Evolutionary conservation across 2,888 invertebrate genomes (phyloP).

Genomic region (Epistrophe grossulariae): DNA sequence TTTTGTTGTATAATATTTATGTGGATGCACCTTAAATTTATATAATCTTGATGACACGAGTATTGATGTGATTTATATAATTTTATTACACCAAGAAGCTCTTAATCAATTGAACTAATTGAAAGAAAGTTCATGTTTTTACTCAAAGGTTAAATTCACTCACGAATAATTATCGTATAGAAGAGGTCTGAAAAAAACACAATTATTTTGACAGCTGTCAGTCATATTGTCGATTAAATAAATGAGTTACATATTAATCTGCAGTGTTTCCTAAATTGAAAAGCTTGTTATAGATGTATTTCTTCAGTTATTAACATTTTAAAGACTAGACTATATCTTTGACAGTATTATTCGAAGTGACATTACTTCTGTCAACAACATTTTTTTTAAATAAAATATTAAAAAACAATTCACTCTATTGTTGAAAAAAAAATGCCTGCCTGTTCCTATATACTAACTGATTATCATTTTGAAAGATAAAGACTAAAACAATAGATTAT

Average conservation of each 20-base stretch:
- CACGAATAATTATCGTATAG: not conserved
- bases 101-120: not conserved
- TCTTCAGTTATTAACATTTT: no score
- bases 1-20: not conserved
- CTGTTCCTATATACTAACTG: conserved; percentile 1
- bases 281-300: no score
- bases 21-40: not conserved
- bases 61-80: not conserved
- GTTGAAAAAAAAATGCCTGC: not conserved
- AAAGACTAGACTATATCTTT: no score
- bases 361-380: no score
- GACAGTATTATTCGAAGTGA: no score
- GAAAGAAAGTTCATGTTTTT: not conserved
- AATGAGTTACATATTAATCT: no score
- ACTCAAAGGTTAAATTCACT: not conserved
- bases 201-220: no score
- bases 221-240: no score
- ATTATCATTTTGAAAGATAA: not conserved
- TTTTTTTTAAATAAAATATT: no score
- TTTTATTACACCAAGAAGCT: not conserved
- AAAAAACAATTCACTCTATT: not conserved
- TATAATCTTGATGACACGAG: not conserved
- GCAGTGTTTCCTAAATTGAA: no score
- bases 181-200: no score
- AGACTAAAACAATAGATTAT: not conserved